These are phyloP conservation scores for Argentina silus DNA, from an alignment of 2,797 vertebrate species.

Conservation along the genomic window DNA sequence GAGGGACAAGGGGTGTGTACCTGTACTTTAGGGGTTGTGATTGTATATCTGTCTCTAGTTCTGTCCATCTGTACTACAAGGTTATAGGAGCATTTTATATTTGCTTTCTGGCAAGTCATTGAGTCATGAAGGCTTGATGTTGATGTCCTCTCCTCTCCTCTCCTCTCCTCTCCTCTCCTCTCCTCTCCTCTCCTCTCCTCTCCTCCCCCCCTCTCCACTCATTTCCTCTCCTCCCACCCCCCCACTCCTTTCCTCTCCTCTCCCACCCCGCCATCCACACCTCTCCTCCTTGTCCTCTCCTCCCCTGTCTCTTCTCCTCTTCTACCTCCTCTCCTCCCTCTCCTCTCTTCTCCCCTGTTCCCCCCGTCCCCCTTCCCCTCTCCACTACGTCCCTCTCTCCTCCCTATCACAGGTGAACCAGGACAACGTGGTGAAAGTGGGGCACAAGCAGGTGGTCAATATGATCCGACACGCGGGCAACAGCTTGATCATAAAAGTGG, in stretches of 20 bases:
- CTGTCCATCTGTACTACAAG: too few relatives aligned
- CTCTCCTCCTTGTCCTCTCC: too few relatives aligned
- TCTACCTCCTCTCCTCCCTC: not conserved
- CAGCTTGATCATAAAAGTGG: conserved; percentile 87
- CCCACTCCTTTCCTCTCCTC: not conserved
- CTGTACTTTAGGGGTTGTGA: not conserved
- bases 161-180: too few relatives aligned
- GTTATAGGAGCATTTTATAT: too few relatives aligned
- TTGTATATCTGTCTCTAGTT: too few relatives aligned
- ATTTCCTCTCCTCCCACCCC: too few relatives aligned
- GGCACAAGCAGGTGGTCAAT: conserved; percentile 90
- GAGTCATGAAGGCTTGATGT: not conserved
- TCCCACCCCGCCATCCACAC: too few relatives aligned
- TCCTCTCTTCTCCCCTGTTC: not conserved
- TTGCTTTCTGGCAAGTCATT: not conserved
- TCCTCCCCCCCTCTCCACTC: not conserved
- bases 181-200: conserved; percentile 1
- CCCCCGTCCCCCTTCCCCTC: not conserved
- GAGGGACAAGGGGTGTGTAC: not conserved
- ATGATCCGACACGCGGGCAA: conserved; percentile 91
- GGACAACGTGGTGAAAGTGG: conserved; percentile 90
- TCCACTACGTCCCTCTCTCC: not conserved
- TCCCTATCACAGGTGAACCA: conserved; percentile 80
- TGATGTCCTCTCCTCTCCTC: not conserved
- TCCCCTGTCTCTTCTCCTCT: not conserved